A percentile compares a stretch with the other conserved stretches of the same genome.
Evolutionary conservation across 2,113 vertebrate species (phyloP).

Genomic region (Monopterus albus): DNA sequence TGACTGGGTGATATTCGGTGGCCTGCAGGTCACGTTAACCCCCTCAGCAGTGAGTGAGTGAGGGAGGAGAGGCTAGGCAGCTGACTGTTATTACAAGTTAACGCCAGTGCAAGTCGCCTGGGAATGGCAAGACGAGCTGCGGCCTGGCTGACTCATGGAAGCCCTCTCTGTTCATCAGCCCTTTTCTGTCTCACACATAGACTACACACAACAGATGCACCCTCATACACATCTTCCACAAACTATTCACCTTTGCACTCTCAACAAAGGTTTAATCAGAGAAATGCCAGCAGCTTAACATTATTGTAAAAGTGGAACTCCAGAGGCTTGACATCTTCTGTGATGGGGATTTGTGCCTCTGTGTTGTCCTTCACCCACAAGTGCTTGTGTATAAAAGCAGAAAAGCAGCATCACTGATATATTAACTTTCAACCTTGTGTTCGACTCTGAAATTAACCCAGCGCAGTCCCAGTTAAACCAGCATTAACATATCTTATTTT

Average conservation of each 20-base stretch:
- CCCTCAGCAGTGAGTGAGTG: background rate
- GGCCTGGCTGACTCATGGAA: no score
- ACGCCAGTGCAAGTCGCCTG: conserved; percentile 3
- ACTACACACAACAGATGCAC: background rate
- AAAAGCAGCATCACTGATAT: background rate
- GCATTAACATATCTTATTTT: no score
- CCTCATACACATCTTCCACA: background rate
- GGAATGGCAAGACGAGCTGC: conserved; percentile 15
- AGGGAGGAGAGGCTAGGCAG: conserved; percentile 17
- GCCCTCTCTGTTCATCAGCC: background rate
- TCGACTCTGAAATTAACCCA: no score
- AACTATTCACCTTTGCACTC: conserved; percentile 16
- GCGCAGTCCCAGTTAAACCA: no score
- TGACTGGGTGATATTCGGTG: conserved; percentile 49
- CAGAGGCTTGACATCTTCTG: conserved; percentile 23
- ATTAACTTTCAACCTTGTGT: no score
- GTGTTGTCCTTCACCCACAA: background rate
- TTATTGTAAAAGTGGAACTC: conserved; percentile 3
- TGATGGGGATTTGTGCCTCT: background rate
- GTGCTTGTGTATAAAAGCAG: conserved; percentile 19
- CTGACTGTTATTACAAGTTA: conserved; percentile 7
- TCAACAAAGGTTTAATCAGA: background rate
- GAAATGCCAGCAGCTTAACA: conserved; percentile 2
- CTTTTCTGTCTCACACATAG: background rate
- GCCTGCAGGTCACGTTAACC: conserved; percentile 56